Base-by-base conservation (phyloP, 2,797 vertebrate species). In the Galaxias olidus region DNA sequence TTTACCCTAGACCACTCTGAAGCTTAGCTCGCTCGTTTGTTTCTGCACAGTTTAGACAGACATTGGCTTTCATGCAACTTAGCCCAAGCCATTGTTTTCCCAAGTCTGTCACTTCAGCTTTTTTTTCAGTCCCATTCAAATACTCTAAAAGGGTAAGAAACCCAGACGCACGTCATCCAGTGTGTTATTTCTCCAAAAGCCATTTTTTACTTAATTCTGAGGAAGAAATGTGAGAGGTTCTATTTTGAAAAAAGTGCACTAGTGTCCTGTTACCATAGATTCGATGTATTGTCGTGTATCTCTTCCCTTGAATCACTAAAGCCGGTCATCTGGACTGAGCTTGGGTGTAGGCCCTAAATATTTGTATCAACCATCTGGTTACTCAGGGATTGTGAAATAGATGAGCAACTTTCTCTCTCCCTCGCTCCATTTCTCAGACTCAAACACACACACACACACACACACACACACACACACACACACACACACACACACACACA, bases 341-440 rank as follows among this genome's bases (percentile, higher is more conserved):
- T 19, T 3, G 30, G 30, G 52, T 54, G 52, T 17, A 43, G 15
- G 42, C 9, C 44, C 41, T 58, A 49, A 61, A 61, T 61, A 30
- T 41, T 61, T 61, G 41, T 20, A n/a, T 6, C 45, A 49, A 47
- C 45, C 49, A 14, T 61, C 19, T 50, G 30, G 59, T 50, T 51
- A 61, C 53, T 55, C 46, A 62, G 53, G 59, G 54, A 70, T 71
- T 77, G 63, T 66, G 59, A 69, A 52, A 65, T 1, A 1, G 60
- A 48, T 30, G 30, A 61, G 48, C 13, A 50, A 50, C 14, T 50
- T 50, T 50, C 48, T 14, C 48, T 14, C 48, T 14, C 48, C 48
- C 17, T 50, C 47, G 5, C 12, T 49, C 47, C 47, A 9, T 49
- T 49, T 49, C 18, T 19, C 40, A 2, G 30, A 30, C 3, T 30